These are phyloP conservation scores for Myotis findleyi DNA, from an alignment of 2,797 vertebrate genomes.

Conservation along the genomic window DNA sequence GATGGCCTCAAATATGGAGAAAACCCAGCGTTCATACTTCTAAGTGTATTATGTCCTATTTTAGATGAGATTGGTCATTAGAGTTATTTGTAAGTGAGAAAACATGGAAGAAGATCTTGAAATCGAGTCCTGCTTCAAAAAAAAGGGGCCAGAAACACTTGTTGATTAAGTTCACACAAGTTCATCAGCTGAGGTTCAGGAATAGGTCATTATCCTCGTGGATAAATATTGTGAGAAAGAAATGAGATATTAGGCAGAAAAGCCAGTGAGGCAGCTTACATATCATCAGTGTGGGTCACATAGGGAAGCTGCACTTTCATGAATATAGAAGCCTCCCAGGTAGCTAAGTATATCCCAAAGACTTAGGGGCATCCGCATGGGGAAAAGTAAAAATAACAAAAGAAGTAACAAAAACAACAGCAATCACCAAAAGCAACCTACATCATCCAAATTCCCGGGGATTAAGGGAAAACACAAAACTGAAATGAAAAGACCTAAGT, in stretches of 20 bases:
- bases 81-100: background rate
- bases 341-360: background rate
- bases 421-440: background rate
- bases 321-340: background rate
- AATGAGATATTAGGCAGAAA: background rate
- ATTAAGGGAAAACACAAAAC: background rate
- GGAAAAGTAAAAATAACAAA: background rate
- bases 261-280: background rate
- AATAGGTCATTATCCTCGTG: background rate
- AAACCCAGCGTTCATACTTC: background rate
- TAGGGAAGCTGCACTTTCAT: background rate
- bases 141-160: background rate
- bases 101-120: background rate
- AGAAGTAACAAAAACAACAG: background rate
- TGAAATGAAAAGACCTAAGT: background rate
- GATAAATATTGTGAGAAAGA: background rate
- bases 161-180: background rate
- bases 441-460: background rate
- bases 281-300: background rate
- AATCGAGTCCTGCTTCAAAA: background rate
- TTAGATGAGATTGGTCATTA: background rate
- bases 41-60: background rate
- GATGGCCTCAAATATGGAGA: background rate
- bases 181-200: background rate
- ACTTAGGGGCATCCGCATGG: rapidly evolving